Percentiles rank a stretch among this genome's conserved stretches.
Evolutionary conservation across 1,140 invertebrate species (phyloP).

Genomic region (Pseudomyrmex pallidus): DNA sequence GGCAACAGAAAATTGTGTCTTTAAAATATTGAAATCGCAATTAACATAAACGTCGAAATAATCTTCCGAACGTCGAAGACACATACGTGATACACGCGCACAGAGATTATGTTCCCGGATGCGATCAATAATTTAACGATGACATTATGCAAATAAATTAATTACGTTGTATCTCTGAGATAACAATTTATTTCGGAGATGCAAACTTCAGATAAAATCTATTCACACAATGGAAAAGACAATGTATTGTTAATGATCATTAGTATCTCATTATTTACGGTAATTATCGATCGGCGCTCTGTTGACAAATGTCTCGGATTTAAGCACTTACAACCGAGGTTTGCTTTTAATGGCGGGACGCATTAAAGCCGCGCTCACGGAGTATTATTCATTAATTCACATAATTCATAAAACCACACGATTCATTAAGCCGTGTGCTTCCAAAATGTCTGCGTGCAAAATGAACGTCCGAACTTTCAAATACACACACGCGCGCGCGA

Average conservation of each 20-base stretch:
- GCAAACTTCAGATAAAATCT: conserved; percentile 10
- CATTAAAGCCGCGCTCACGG: background rate
- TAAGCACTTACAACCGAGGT: conserved; percentile 31
- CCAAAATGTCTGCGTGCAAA: background rate
- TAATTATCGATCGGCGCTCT: background rate
- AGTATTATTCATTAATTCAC: conserved; percentile 43
- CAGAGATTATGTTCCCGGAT: background rate
- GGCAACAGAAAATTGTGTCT: background rate
- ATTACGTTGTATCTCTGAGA: conserved; percentile 1
- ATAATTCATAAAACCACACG: conserved; percentile 24
- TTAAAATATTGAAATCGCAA: background rate
- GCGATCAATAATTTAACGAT: background rate
- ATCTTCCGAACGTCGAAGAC: background rate
- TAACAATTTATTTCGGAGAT: background rate
- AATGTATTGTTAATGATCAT: background rate
- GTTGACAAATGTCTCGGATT: conserved; percentile 37
- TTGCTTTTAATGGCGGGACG: conserved; percentile 17
- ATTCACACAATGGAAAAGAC: background rate
- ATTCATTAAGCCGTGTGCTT: background rate
- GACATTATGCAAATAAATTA: background rate
- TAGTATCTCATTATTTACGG: conserved; percentile 23
- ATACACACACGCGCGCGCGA: too few species aligned
- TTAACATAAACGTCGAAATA: conserved; percentile 11
- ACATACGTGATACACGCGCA: background rate
- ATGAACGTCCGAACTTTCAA: conserved; percentile 14